Evolutionary conservation across 2,797 vertebrate genomes (phyloP), one percentile per base, ranked within the genome.

Genomic region (Neosilurus hyrtlii): DNA sequence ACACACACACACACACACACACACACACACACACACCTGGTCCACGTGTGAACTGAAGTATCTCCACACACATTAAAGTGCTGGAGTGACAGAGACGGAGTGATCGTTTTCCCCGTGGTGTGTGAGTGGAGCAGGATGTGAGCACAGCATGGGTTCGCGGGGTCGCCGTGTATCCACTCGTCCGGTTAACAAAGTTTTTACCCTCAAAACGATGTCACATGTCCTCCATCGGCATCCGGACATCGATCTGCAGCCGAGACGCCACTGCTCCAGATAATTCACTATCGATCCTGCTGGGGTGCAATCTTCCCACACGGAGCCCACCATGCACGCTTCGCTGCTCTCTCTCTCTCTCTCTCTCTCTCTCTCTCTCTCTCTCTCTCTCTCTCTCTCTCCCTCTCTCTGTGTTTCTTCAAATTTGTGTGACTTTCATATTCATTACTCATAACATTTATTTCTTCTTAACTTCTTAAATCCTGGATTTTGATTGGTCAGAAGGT

Each of bases 181-280:
- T 49, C 81, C 78, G 82, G 49, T 81, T 59, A 72, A 81, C 77
- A 84, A 85, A 80, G 82, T 84, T 82, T 82, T 81, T 43, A 71
- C 61, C 59, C 81, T 57, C 26, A 67, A 62, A 59, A 54, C 43
- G 8, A 61, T 43, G 72, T 86, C 80, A 83, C 84, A 66, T 43
- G 9, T 79, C 90, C 91, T 89, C 90, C 91, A 89, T 86, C 92
- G 90, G 87, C 91, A 92, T 91, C 91, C 92, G 89, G 88, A 91
- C 91, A 92, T 92, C 91, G 86, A 93, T 90, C 82, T 89, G 85
- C 87, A 89, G 86, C 87, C 86, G 82, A 90, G 91, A 93, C 66
- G 90, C 90, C 92, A 93, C 90, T 86, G 82, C 90, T 88, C 93
- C 92, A 93, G 92, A 91, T 95, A 95, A 95, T 95, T 94, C 92